A percentile compares a stretch with the other conserved stretches of the same genome.
These are phyloP conservation scores for Dasyurus viverrinus DNA, from an alignment of 2,113 vertebrate species.

Conservation along the genomic window DNA sequence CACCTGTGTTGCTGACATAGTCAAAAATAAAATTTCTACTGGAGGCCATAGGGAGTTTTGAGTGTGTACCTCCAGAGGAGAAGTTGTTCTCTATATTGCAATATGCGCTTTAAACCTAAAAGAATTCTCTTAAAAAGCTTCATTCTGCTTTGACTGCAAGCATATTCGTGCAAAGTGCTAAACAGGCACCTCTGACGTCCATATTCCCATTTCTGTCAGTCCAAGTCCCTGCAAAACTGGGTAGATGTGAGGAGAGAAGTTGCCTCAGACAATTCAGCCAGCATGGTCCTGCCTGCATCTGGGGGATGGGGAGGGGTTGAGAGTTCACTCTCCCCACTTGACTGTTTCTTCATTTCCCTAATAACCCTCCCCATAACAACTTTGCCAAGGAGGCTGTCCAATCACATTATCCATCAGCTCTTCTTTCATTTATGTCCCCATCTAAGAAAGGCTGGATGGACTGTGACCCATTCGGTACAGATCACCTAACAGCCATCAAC, in stretches of 20 bases:
- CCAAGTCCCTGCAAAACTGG: neutral
- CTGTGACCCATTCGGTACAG: constrained; percentile 55
- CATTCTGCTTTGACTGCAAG: constrained; percentile 41
- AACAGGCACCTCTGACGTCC: neutral
- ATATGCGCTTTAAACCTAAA: constrained; percentile 21
- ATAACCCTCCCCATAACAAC: constrained; percentile 54
- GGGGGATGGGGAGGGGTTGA: neutral
- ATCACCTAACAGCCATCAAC: constrained; percentile 60
- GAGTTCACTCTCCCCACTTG: constrained; percentile 34
- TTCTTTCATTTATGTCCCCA: constrained; percentile 36
- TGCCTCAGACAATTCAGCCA: constrained; percentile 18
- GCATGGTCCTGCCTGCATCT: constrained; percentile 1
- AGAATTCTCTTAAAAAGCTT: neutral
- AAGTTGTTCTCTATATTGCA: constrained; percentile 35
- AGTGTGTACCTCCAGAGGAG: constrained; percentile 28
- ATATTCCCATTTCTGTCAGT: neutral
- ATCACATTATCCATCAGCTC: constrained; percentile 47
- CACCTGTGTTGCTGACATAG: neutral
- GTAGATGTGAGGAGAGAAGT: neutral
- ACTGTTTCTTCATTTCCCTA: constrained; percentile 40
- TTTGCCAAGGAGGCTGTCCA: constrained; percentile 54
- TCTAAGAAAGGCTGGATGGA: constrained; percentile 43
- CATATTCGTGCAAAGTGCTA: constrained; percentile 48
- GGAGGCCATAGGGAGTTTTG: constrained; percentile 29
- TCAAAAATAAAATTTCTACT: constrained; percentile 45